phyloP scores from a whole-genome alignment of 2,113 vertebrate species.

The Sylvietta virens region DNA sequence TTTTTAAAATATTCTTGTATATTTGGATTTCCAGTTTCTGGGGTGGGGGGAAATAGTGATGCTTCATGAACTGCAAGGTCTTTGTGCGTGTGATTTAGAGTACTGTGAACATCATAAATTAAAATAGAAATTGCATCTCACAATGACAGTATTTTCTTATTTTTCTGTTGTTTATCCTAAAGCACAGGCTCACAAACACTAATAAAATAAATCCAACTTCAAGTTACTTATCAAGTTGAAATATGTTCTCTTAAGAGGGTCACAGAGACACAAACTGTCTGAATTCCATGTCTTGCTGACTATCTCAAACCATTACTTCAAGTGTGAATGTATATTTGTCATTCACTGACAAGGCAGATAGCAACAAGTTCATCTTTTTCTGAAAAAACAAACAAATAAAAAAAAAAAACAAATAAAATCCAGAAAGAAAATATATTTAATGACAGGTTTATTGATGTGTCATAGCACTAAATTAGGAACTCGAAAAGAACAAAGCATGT shows the following conservation, averaged over 20 bases:
- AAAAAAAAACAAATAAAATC: neutral
- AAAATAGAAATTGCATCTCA: neutral
- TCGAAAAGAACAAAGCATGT: neutral
- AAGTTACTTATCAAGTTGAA: neutral
- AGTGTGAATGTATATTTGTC: neutral
- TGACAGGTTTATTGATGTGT: neutral
- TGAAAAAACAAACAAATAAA: neutral
- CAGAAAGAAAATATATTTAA: neutral
- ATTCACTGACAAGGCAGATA: neutral
- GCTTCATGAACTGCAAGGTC: neutral
- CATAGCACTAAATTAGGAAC: neutral
- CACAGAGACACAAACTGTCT: neutral
- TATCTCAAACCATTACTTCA: neutral
- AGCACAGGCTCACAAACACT: neutral
- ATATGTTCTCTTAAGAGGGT: constrained; percentile 21
- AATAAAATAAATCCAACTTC: neutral
- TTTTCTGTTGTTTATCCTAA: neutral
- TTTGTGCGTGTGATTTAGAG: neutral
- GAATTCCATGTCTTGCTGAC: neutral
- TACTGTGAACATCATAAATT: neutral
- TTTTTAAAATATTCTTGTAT: neutral
- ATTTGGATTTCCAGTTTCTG: neutral
- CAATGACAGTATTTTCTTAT: neutral
- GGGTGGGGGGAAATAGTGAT: rapidly evolving
- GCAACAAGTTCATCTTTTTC: neutral